Percentiles rank a stretch among this genome's conserved stretches.
Conservation (phyloP, 2,797 vertebrate genomes). For the Eulemur coronatus region DNA sequence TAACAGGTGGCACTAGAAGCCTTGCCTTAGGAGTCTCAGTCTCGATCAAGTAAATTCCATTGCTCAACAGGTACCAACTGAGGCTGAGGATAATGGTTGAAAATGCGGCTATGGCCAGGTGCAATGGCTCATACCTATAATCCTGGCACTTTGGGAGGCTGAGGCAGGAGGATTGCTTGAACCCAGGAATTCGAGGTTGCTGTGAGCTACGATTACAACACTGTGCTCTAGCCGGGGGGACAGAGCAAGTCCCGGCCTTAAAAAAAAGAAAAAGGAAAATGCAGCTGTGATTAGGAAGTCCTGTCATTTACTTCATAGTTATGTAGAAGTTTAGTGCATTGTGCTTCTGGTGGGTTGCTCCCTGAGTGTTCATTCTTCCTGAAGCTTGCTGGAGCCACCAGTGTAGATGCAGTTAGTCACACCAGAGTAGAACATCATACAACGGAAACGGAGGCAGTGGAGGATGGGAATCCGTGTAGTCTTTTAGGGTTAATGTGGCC, state of each 20-base stretch:
- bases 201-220: neutral
- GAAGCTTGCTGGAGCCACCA: neutral
- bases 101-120: neutral
- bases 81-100: neutral
- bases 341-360: neutral
- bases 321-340: neutral
- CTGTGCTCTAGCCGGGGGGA: no score
- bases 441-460: neutral
- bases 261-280: no score
- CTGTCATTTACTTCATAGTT: neutral
- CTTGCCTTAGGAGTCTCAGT: neutral
- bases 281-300: neutral
- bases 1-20: neutral
- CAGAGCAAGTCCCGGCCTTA: no score
- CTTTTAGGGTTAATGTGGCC: neutral
- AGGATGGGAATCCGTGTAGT: neutral
- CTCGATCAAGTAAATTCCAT: neutral
- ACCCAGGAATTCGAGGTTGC: neutral
- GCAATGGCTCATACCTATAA: neutral
- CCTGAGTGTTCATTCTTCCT: neutral
- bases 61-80: neutral
- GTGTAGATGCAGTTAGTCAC: neutral
- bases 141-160: neutral
- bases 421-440: neutral
- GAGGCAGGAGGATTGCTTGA: neutral